Percentiles rank a stretch among this genome's conserved stretches.
phyloP scores from a whole-genome alignment of 2,888 invertebrate species.

The Latrodectus elegans region DNA sequence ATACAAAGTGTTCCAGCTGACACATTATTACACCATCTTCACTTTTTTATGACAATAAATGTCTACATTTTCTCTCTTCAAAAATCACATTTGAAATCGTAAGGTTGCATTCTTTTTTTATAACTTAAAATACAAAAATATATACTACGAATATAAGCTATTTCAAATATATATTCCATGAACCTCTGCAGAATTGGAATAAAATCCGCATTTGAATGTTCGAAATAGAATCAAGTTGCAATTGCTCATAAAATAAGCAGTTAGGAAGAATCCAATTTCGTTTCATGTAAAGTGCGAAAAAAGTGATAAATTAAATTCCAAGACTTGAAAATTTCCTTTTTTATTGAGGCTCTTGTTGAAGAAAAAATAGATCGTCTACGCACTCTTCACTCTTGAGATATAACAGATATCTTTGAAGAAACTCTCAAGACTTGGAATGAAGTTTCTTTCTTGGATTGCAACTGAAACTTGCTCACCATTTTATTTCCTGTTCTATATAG shows the following conservation, averaged over 20 bases:
- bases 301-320: constrained; percentile 60
- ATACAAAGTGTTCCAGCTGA: too few relatives aligned
- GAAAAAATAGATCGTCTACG: constrained; percentile 16
- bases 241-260: constrained; percentile 41
- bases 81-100: too few relatives aligned
- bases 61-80: too few relatives aligned
- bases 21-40: too few relatives aligned
- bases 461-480: constrained; percentile 62
- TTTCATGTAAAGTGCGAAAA: constrained; percentile 55
- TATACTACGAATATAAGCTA: too few relatives aligned
- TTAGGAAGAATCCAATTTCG: constrained; percentile 37
- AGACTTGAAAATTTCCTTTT: constrained; percentile 21
- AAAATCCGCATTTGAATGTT: not conserved
- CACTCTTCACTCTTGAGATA: constrained; percentile 6
- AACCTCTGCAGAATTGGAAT: too few relatives aligned
- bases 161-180: too few relatives aligned
- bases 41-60: too few relatives aligned
- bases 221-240: not conserved
- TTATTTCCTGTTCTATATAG: constrained; percentile 65
- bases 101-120: too few relatives aligned
- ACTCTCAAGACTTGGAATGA: constrained; percentile 48
- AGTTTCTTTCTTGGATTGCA: constrained; percentile 52
- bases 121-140: too few relatives aligned
- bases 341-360: constrained; percentile 13
- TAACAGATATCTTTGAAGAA: constrained; percentile 24